Conservation (phyloP, 2,113 vertebrate species). For the Cichladusa arquata region DNA sequence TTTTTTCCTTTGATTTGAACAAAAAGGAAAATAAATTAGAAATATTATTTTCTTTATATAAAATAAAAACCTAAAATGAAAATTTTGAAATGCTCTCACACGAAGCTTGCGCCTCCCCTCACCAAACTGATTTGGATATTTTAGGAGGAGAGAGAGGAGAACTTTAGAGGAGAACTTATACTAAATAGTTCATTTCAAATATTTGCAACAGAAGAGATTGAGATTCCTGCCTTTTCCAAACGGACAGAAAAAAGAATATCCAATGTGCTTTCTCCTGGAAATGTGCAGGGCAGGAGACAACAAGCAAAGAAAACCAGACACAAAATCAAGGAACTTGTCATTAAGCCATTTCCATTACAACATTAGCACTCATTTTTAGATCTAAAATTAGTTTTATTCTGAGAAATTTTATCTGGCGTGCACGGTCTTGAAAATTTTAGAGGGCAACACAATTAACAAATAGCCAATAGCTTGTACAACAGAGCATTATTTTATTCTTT, state of each 20-base stretch:
- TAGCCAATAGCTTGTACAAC: background rate
- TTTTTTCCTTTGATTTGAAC: background rate
- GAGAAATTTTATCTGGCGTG: background rate
- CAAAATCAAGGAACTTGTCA: background rate
- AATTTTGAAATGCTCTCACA: background rate
- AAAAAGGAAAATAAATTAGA: background rate
- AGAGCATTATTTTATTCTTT: background rate
- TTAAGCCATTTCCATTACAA: background rate
- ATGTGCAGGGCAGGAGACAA: background rate
- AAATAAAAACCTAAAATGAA: background rate
- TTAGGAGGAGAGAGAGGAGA: background rate
- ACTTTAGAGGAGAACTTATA: background rate
- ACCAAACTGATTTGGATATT: background rate
- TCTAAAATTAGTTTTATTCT: background rate
- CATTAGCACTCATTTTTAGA: background rate
- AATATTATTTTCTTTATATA: background rate
- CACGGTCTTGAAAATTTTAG: background rate
- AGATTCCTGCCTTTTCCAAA: background rate
- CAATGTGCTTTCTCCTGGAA: background rate
- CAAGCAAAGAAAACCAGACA: background rate
- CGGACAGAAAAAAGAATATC: rapidly evolving
- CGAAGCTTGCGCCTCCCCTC: background rate
- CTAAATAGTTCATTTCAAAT: background rate
- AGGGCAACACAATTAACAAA: background rate
- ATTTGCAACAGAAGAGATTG: background rate